Percentiles rank a stretch among this genome's conserved stretches.
Conservation (phyloP, 1,140 invertebrate genomes). For the Anastatus disparis region DNA sequence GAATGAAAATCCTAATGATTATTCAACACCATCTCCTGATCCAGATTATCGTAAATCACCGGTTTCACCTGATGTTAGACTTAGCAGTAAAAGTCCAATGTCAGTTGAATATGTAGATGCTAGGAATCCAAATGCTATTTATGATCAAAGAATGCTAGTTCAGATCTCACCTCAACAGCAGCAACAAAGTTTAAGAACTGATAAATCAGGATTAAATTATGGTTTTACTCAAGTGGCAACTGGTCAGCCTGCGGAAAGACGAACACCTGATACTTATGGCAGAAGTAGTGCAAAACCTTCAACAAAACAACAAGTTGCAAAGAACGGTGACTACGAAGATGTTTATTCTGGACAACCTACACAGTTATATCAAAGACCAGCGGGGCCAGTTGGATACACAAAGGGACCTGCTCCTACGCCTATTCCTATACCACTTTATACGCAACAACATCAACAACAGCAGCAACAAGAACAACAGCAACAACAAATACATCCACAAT, state of each 20-base stretch:
- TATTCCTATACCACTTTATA: constrained; percentile 53
- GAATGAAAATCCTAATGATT: constrained; percentile 73
- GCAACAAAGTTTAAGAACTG: constrained; percentile 56
- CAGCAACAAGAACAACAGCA: constrained; percentile 47
- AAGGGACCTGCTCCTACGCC: constrained; percentile 57
- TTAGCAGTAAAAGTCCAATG: constrained; percentile 52
- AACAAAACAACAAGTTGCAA: constrained; percentile 41
- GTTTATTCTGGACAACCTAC: constrained; percentile 71
- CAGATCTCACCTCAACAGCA: constrained; percentile 32
- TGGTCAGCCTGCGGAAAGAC: constrained; percentile 68
- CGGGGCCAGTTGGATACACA: constrained; percentile 65
- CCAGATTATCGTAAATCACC: constrained; percentile 57
- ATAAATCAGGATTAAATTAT: constrained; percentile 60
- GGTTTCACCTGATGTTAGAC: constrained; percentile 51
- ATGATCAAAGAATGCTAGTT: constrained; percentile 50
- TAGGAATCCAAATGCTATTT: constrained; percentile 54
- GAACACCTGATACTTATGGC: constrained; percentile 85
- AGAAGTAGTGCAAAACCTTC: constrained; percentile 69
- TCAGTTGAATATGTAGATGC: constrained; percentile 49
- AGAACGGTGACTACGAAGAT: constrained; percentile 82
- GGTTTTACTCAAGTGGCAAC: constrained; percentile 46
- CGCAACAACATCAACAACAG: constrained; percentile 48
- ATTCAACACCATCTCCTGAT: constrained; percentile 74
- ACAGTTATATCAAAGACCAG: constrained; percentile 66
- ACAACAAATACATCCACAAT: constrained; percentile 40